These are phyloP conservation scores for Ligdia adustata DNA, from an alignment of 2,888 invertebrate species.

Conservation along the genomic window DNA sequence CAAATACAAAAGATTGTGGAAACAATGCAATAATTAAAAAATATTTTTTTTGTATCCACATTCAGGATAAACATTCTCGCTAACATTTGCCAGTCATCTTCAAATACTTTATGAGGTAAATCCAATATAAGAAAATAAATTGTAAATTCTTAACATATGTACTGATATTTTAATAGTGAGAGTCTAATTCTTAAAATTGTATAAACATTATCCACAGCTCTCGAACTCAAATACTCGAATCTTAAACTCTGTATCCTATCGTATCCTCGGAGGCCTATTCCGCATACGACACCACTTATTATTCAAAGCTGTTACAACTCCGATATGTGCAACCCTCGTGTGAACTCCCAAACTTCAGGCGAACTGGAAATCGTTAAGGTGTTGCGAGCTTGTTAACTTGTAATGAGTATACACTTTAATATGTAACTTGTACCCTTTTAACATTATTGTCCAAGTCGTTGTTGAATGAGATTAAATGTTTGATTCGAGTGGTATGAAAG, in stretches of 20 bases:
- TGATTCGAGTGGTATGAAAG: too few relatives aligned
- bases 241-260: conserved; percentile 7
- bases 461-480: not conserved
- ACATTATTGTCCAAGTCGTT: conserved; percentile 1
- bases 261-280: conserved; percentile 33
- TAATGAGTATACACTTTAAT: conserved; percentile 25
- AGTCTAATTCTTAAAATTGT: too few relatives aligned
- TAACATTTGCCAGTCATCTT: too few relatives aligned
- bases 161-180: too few relatives aligned
- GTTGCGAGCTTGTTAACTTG: conserved; percentile 25
- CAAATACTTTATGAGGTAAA: too few relatives aligned
- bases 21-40: too few relatives aligned
- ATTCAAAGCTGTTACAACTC: conserved; percentile 62
- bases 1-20: too few relatives aligned
- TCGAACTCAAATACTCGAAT: not conserved
- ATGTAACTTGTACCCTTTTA: conserved; percentile 6
- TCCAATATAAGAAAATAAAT: too few relatives aligned
- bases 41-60: too few relatives aligned
- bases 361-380: conserved; percentile 28
- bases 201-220: too few relatives aligned
- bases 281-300: conserved; percentile 52
- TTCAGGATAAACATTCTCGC: too few relatives aligned
- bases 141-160: too few relatives aligned
- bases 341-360: conserved; percentile 20
- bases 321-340: conserved; percentile 27